phyloP scores from a whole-genome alignment of 2,113 vertebrate genomes.

The Ivindomyrus marchei region DNA sequence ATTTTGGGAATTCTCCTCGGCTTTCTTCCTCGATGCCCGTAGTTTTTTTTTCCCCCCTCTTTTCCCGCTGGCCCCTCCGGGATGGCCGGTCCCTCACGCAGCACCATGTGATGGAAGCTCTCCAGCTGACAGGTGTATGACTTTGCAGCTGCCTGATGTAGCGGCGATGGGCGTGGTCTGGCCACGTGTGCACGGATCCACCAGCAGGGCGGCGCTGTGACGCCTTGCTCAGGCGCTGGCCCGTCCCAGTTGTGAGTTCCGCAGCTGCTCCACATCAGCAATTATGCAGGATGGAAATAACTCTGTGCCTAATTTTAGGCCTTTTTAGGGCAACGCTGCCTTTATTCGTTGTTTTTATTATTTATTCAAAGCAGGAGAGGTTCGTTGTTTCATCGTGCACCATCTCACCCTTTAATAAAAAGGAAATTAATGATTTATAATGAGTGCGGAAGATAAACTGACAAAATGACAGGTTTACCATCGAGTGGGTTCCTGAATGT shows the following conservation, averaged over 20 bases:
- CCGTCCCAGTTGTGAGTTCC: background rate
- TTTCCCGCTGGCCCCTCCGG: background rate
- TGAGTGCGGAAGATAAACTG: background rate
- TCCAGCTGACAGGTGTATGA: background rate
- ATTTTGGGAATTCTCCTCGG: background rate
- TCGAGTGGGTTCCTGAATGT: background rate
- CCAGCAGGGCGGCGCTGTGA: background rate
- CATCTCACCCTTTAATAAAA: background rate
- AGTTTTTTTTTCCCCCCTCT: background rate
- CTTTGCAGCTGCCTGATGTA: background rate
- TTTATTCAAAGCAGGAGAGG: background rate
- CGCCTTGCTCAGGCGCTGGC: background rate
- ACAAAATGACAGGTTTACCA: background rate
- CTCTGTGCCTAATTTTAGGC: conserved; percentile 7
- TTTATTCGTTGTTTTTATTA: background rate
- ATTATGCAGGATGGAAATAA: conserved; percentile 11
- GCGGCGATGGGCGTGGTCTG: background rate
- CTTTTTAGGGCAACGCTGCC: conserved; percentile 8
- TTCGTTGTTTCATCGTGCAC: background rate
- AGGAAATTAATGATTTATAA: background rate
- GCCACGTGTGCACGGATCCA: conserved; percentile 19
- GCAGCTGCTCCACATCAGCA: conserved; percentile 26
- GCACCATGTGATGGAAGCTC: background rate
- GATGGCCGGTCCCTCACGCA: background rate
- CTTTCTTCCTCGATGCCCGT: background rate